Evolutionary conservation across 2,113 vertebrate genomes (phyloP), one percentile per base, ranked within the genome.

Genomic region (Fulica atra): DNA sequence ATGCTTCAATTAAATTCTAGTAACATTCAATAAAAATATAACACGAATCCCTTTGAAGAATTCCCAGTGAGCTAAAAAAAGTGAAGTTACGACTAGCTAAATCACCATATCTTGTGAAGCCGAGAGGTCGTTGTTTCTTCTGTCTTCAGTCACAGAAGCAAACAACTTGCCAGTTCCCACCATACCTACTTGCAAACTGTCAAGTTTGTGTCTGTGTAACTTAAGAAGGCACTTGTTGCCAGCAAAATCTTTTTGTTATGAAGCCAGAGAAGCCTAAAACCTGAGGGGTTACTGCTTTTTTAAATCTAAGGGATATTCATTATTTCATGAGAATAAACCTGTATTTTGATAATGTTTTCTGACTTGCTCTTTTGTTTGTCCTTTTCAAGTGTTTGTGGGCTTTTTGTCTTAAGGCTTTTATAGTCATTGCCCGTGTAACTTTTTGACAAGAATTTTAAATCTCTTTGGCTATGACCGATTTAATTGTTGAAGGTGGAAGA

Each of bases 191-290:
- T 53, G 31, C 69, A 64, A 24, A 13, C 20, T 35, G 33, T 4
- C 59, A 44, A 9, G 17, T 56, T 28, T 54, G 18, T 28, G 21
- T 31, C n/a, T 56, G 18, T 25, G 18, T 10, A 11, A n/a, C 7
- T 16, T 35, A 48, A 56, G 71, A n/a, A 86, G 40, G 36, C 88
- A 92, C 92, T 94, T 96, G 93, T 92, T 95, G 86, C 69, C 56
- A 81, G 38, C 25, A 65, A 48, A 83, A 57, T 11, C 10, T 72
- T 63, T 46, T 28, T 42, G 18, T 50, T 42, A 64, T 31, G 46
- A 68, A 90, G 15, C 12, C 53, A 6, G 7, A 50, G 33, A 68
- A 78, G 31, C 24, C 10, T 51, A 64, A 86, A 44, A 79, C 56
- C 51, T 29, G 38, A 78, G 53, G 17, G 61, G 6, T 57, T 68